Percentiles rank a stretch among this genome's conserved stretches.
phyloP scores from a whole-genome alignment of 2,797 vertebrate genomes.

The Aldrovandia affinis region DNA sequence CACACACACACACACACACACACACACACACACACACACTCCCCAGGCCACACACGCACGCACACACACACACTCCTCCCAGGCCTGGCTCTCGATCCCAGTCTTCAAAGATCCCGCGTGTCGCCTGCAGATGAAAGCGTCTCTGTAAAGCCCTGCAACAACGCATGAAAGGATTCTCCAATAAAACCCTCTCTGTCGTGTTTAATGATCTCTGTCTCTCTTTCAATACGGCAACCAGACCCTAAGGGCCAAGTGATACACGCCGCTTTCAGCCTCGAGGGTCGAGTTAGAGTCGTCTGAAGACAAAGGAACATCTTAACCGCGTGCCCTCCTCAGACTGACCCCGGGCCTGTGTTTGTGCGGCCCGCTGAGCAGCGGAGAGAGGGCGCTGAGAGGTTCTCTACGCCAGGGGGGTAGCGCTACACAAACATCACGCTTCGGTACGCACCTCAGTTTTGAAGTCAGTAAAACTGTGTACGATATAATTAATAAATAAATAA shows the following conservation, averaged over 20 bases:
- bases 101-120: conserved; percentile 1
- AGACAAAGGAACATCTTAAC: background rate
- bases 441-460: no score
- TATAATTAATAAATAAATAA: background rate
- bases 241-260: background rate
- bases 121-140: background rate
- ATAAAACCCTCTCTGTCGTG: background rate
- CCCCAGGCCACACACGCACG: no score
- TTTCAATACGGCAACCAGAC: background rate
- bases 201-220: conserved; percentile 9
- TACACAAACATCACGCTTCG: no score
- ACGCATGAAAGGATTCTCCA: background rate
- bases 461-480: no score
- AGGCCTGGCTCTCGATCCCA: background rate
- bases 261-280: background rate
- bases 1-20: no score
- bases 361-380: background rate
- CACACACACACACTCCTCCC: no score
- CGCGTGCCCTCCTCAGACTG: background rate
- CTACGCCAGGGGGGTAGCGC: no score
- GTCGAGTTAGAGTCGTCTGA: background rate
- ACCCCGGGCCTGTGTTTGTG: background rate
- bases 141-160: background rate
- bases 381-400: background rate
- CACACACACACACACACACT: no score